Evolutionary conservation across 2,888 invertebrate genomes (phyloP).

Genomic region (Noctua janthina): DNA sequence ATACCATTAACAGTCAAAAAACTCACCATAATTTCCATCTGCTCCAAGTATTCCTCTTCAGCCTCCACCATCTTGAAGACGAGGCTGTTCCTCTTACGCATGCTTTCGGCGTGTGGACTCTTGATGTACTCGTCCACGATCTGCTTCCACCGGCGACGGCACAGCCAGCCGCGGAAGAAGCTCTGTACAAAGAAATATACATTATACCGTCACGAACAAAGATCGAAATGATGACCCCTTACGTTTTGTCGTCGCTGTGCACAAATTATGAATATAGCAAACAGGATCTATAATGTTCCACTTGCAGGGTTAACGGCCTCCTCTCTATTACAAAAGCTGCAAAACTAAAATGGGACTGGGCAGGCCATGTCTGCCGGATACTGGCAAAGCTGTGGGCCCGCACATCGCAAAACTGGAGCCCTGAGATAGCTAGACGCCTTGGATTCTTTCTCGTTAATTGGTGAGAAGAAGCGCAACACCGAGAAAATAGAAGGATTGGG

Average conservation of each 20-base stretch:
- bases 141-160: constrained; percentile 97
- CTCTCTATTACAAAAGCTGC: too few species aligned
- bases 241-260: neutral
- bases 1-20: neutral
- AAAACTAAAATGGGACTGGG: too few species aligned
- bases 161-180: constrained; percentile 98
- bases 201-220: neutral
- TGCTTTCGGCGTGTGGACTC: constrained; percentile 97
- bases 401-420: too few species aligned
- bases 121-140: constrained; percentile 98
- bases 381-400: too few species aligned
- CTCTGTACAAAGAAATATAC: constrained; percentile 91
- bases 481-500: too few species aligned
- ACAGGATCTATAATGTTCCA: neutral
- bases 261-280: neutral
- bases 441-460: too few species aligned
- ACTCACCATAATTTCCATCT: constrained; percentile 93
- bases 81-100: constrained; percentile 97
- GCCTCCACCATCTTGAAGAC: constrained; percentile 98
- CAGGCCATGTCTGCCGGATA: too few species aligned
- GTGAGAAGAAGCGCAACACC: too few species aligned
- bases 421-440: too few species aligned
- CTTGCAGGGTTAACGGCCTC: neutral
- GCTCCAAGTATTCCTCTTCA: constrained; percentile 97
- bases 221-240: neutral